Evolutionary conservation across 2,888 invertebrate genomes (phyloP).

Genomic region (Synanthedon andrenaeformis): DNA sequence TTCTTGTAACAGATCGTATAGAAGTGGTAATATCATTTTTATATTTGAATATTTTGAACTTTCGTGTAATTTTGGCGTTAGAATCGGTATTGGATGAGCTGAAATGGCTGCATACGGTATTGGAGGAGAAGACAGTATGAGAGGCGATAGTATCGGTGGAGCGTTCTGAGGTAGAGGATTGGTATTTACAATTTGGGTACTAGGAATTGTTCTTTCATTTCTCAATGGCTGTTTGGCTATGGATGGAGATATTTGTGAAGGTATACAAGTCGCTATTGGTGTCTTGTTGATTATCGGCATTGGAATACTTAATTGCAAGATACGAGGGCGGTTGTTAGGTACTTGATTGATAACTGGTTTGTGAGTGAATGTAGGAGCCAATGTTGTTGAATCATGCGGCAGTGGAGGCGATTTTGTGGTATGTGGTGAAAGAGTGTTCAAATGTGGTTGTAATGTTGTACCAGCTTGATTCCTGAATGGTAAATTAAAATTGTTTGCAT

Average conservation of each 20-base stretch:
- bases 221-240: not conserved
- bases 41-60: conserved; percentile 23
- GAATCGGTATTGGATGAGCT: not conserved
- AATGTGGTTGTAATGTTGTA: too few relatives aligned
- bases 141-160: not conserved
- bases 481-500: too few relatives aligned
- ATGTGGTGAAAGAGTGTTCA: too few relatives aligned
- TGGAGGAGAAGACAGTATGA: not conserved
- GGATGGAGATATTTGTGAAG: not conserved
- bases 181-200: not conserved
- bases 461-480: too few relatives aligned
- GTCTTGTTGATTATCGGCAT: not conserved
- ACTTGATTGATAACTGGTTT: not conserved
- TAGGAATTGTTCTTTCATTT: not conserved
- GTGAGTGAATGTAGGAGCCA: not conserved
- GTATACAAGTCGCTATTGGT: not conserved
- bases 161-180: not conserved
- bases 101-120: not conserved
- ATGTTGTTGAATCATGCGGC: not conserved
- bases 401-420: not conserved
- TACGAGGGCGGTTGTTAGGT: not conserved
- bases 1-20: conserved; percentile 44
- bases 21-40: conserved; percentile 43
- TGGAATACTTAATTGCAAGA: not conserved
- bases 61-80: not conserved